Evolutionary conservation across 2,888 invertebrate genomes (phyloP).

Genomic region (Xestia c-nigrum): DNA sequence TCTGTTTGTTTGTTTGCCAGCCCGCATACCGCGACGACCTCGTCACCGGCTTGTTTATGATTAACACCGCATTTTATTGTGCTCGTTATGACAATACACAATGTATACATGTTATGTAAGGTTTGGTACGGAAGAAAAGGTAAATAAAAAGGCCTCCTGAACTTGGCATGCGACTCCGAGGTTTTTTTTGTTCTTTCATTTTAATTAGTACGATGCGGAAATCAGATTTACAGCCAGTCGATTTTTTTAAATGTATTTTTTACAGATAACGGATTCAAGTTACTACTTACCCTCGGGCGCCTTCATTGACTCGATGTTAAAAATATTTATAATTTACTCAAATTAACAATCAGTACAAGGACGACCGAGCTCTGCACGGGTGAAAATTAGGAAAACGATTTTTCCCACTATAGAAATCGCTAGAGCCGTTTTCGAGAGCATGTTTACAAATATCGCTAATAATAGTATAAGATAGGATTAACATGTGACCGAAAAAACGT

Average conservation of each 20-base stretch:
- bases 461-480: not conserved
- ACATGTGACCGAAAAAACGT: conserved; percentile 22
- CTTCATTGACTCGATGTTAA: not conserved
- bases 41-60: conserved; percentile 65
- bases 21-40: conserved; percentile 77
- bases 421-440: not conserved
- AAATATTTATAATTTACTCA: not conserved
- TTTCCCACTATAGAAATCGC: not conserved
- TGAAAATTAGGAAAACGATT: not conserved
- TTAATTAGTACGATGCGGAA: not conserved
- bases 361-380: not conserved
- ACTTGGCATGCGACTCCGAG: not conserved
- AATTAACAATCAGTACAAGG: not conserved
- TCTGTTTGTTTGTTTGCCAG: conserved; percentile 76
- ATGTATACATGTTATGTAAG: conserved; percentile 20
- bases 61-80: conserved; percentile 64
- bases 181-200: not conserved
- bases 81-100: conserved; percentile 48
- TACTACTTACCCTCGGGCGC: not conserved
- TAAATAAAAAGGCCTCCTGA: conserved; percentile 34
- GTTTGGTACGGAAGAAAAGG: conserved; percentile 10
- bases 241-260: not conserved
- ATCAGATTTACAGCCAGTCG: not conserved
- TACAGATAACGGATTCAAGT: not conserved
- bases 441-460: not conserved